phyloP scores from a whole-genome alignment of 2,797 vertebrate species.

The Geotria australis region DNA sequence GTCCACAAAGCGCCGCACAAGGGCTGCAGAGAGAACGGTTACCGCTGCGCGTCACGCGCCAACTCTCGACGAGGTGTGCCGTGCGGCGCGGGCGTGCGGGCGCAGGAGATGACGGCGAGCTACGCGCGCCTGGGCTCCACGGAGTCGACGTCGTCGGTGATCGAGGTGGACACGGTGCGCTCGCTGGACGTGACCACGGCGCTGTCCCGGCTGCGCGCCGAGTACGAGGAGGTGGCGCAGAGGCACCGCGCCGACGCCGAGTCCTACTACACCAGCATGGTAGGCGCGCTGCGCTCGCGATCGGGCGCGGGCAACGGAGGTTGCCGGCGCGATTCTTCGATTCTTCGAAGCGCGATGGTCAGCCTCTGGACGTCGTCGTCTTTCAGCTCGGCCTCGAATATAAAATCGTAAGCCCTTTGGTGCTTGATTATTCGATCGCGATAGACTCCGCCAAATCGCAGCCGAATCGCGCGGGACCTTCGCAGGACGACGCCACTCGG shows the following conservation, averaged over 20 bases:
- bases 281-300: neutral
- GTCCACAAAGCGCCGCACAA: no score
- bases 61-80: no score
- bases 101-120: conserved; percentile 9
- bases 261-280: conserved; percentile 12
- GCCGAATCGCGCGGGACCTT: no score
- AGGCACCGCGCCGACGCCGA: conserved; percentile 14
- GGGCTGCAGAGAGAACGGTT: no score
- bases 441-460: no score
- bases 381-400: no score
- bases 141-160: conserved; percentile 7
- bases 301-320: neutral
- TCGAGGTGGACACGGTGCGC: conserved; percentile 12
- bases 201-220: conserved; percentile 9
- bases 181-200: conserved; percentile 12
- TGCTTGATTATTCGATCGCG: no score
- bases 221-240: conserved; percentile 11
- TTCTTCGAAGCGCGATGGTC: neutral
- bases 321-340: neutral
- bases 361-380: no score
- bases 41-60: no score
- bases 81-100: no score
- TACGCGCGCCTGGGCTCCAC: conserved; percentile 10
- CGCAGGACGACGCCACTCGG: no score
- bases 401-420: no score